A percentile compares a stretch with the other conserved stretches of the same genome.
Evolutionary conservation across 2,888 invertebrate species (phyloP).

Genomic region (Oeneis ivallda): DNA sequence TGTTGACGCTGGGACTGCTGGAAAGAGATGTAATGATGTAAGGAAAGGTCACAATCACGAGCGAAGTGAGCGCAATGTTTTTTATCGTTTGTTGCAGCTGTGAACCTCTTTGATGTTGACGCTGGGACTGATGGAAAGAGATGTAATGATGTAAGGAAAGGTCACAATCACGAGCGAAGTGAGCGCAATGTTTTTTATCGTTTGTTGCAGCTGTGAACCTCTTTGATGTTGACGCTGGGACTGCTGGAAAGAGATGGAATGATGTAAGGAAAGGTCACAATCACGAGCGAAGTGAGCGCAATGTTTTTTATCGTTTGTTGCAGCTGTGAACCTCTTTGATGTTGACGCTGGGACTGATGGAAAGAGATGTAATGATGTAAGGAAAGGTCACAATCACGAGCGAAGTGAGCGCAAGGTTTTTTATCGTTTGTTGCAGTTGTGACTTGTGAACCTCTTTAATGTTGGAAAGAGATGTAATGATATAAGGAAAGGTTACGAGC

Average conservation of each 20-base stretch:
- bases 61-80: too few relatives aligned
- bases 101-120: conserved; percentile 47
- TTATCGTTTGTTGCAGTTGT: too few relatives aligned
- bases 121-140: conserved; percentile 38
- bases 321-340: too few relatives aligned
- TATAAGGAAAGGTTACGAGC: too few relatives aligned
- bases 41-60: too few relatives aligned
- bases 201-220: conserved; percentile 47
- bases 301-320: too few relatives aligned
- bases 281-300: background rate
- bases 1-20: conserved; percentile 44
- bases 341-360: conserved; percentile 45
- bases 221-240: conserved; percentile 43
- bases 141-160: background rate
- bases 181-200: background rate
- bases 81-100: conserved; percentile 40
- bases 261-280: background rate
- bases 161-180: background rate
- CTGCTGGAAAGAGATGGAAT: conserved; percentile 5
- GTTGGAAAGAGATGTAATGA: too few relatives aligned
- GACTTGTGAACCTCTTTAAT: too few relatives aligned
- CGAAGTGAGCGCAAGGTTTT: background rate
- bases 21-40: too few relatives aligned
- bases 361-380: too few relatives aligned
- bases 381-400: too few relatives aligned